Conservation (phyloP, 2,797 vertebrate species). For the Rhinichthys osculus region DNA sequence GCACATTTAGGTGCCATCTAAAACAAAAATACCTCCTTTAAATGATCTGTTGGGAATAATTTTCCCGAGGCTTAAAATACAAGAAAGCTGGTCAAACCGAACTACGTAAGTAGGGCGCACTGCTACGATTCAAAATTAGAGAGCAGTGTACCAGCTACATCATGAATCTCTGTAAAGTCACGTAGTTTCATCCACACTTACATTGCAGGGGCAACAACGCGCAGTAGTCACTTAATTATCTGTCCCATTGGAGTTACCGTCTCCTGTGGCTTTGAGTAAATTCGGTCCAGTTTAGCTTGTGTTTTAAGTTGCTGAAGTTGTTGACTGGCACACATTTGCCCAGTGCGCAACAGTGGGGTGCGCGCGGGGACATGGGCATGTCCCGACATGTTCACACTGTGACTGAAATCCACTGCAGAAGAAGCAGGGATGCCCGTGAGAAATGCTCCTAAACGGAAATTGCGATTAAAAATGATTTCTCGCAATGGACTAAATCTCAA, state of each 20-base stretch:
- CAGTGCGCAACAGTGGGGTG: not conserved
- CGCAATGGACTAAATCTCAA: not conserved
- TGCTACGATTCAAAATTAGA: not conserved
- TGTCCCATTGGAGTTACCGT: slow-evolving; percentile 27
- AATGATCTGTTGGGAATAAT: slow-evolving; percentile 32
- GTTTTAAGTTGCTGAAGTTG: not conserved
- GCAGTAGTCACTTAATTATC: slow-evolving; percentile 12
- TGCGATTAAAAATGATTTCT: not conserved
- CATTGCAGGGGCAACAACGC: slow-evolving; percentile 22
- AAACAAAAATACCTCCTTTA: slow-evolving; percentile 30
- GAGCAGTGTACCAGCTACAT: slow-evolving; percentile 8
- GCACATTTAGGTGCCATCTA: slow-evolving; percentile 31
- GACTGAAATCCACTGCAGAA: not conserved
- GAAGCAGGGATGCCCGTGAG: not conserved
- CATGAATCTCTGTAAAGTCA: slow-evolving; percentile 21
- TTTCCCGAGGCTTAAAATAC: not conserved
- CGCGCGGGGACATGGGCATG: slow-evolving; percentile 4
- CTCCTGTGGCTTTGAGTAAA: not conserved
- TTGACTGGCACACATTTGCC: not conserved
- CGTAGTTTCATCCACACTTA: slow-evolving; percentile 26
- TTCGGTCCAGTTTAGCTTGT: slow-evolving; percentile 6
- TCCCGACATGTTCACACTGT: slow-evolving; percentile 16
- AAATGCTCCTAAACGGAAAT: not conserved
- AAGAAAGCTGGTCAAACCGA: slow-evolving; percentile 4
- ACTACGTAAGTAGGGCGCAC: slow-evolving; percentile 25